Percentiles rank a stretch among this genome's conserved stretches.
phyloP scores from a whole-genome alignment of 2,888 invertebrate genomes.

The Muschampia plurimacula region DNA sequence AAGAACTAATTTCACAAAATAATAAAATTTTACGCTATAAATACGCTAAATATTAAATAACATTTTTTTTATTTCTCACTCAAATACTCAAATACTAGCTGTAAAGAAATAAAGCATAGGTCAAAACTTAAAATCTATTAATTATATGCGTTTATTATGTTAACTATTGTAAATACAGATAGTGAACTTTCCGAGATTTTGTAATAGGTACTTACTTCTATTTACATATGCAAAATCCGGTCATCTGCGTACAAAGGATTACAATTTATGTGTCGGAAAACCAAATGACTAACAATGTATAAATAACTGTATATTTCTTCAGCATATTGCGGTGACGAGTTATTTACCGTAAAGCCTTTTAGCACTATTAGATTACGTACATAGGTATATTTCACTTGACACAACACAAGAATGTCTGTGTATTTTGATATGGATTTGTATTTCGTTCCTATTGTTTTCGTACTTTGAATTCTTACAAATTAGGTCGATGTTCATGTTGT shows the following conservation, averaged over 20 bases:
- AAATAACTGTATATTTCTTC: constrained; percentile 29
- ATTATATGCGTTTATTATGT: not conserved
- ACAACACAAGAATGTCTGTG: too few species aligned
- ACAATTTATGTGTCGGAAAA: constrained; percentile 26
- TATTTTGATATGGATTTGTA: too few species aligned
- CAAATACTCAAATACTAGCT: too few species aligned
- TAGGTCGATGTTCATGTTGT: too few species aligned
- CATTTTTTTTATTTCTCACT: too few species aligned
- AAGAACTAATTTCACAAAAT: too few species aligned
- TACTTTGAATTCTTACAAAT: too few species aligned
- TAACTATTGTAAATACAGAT: constrained; percentile 3
- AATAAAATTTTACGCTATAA: too few species aligned
- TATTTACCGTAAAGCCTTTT: constrained; percentile 28
- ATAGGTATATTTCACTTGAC: not conserved
- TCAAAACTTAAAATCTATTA: not conserved
- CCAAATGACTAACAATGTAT: constrained; percentile 34
- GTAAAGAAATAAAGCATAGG: too few species aligned
- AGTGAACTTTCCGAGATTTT: not conserved
- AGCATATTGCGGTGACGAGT: not conserved
- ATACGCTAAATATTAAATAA: too few species aligned
- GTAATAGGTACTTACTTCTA: constrained; percentile 1
- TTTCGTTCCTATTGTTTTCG: too few species aligned
- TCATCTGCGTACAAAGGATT: constrained; percentile 23
- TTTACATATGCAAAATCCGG: constrained; percentile 32
- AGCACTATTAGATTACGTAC: constrained; percentile 20